phyloP scores from a whole-genome alignment of 2,888 invertebrate genomes.

The Crioceris asparagi region DNA sequence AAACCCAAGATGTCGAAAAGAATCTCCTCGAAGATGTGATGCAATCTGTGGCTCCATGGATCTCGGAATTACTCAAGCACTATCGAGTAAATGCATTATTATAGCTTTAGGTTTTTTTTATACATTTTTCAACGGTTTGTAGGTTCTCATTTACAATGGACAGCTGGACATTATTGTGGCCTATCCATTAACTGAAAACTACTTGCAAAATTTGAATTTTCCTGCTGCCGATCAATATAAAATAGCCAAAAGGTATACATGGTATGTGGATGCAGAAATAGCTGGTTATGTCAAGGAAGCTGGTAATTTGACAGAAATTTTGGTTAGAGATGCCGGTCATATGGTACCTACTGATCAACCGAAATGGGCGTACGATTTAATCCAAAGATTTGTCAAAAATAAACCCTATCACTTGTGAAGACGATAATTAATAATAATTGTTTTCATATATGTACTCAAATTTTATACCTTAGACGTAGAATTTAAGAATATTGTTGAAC shows the following conservation, averaged over 20 bases:
- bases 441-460: too few relatives aligned
- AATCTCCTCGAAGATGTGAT: constrained; percentile 18
- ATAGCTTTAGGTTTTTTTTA: too few relatives aligned
- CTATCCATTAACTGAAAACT: constrained; percentile 74
- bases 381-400: constrained; percentile 50
- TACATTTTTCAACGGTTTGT: too few relatives aligned
- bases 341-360: constrained; percentile 76
- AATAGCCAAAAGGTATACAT: constrained; percentile 52
- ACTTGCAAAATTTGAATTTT: constrained; percentile 62
- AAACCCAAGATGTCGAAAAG: constrained; percentile 14
- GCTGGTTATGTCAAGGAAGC: constrained; percentile 68
- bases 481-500: too few relatives aligned
- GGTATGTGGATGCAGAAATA: constrained; percentile 56
- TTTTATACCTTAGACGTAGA: too few relatives aligned
- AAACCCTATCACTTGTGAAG: constrained; percentile 22
- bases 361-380: constrained; percentile 62
- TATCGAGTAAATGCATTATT: constrained; percentile 50
- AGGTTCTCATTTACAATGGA: constrained; percentile 78
- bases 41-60: constrained; percentile 21
- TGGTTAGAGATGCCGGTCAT: constrained; percentile 72
- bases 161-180: constrained; percentile 88
- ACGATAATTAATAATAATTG: too few relatives aligned
- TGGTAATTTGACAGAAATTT: constrained; percentile 59
- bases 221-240: constrained; percentile 46
- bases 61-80: constrained; percentile 48